Base-by-base conservation (phyloP, 2,797 vertebrate genomes). In the Scolopax bukidnonensis region DNA sequence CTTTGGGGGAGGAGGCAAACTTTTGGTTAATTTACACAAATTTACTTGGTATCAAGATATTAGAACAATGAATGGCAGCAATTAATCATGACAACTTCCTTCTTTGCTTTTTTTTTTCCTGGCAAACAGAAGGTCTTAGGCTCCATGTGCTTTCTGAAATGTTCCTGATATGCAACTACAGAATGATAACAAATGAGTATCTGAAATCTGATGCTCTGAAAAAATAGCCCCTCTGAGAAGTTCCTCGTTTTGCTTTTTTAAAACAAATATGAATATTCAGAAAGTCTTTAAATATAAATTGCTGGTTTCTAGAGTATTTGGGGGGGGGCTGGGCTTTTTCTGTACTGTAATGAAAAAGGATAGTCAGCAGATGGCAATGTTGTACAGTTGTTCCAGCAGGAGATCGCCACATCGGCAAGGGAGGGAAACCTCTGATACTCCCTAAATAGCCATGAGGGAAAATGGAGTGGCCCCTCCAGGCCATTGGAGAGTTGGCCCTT, bases 321-420 rank as follows among this genome's bases (percentile, higher is more conserved):
- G 11, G n/a, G 5, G 6, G 43, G 7, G 33, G 7, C 11, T 19
- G 70, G 47, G 32, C 24, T 75, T 53, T 47, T n/a, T 4, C 32
- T 20, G 8, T 40, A 8, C 13, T 76, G 93, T 25, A 76, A 93
- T 94, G 80, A 68, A 76, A 65, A 84, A 40, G 5, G 3, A 12
- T 0, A 40, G 67, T n/a, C 96, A 84, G 94, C 48, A 96, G 96
- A 91, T 96, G 96, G 96, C 96, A 97, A 70, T 95, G 67, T 95
- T 91, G 96, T 81, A 94, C 48, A 79, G 74, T 1, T 30, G 4
- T 73, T 36, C 14, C 15, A 27, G 8, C 4, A 45, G 15, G 10
- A 74, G 40, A 18, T 5, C 0, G 16, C 18, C 23, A 1, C 67
- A 23, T 10, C 77, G 57, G 40, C 77, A 11, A 84, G 43, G 27